Evolutionary conservation across 2,113 vertebrate species (phyloP).

Genomic region (Spheniscus mendiculus): DNA sequence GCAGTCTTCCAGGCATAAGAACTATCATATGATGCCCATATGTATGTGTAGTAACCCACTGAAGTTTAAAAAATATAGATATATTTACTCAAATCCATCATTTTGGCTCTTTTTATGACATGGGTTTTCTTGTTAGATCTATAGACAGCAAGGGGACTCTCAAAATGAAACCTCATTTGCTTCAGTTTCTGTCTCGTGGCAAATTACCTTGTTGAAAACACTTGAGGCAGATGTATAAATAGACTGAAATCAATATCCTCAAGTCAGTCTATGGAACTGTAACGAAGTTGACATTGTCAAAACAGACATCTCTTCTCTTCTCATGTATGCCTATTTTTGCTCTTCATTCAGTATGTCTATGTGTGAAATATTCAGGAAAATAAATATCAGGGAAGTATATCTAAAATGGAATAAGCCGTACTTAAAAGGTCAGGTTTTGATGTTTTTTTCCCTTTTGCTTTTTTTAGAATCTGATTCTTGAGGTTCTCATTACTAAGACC

Average conservation of each 20-base stretch:
- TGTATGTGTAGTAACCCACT: neutral
- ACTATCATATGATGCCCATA: neutral
- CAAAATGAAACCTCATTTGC: slow-evolving; percentile 54
- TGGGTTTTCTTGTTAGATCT: slow-evolving; percentile 5
- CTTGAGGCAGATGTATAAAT: slow-evolving; percentile 59
- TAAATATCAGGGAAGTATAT: slow-evolving; percentile 9
- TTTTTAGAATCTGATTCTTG: neutral
- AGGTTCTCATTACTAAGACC: neutral
- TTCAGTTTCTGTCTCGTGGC: slow-evolving; percentile 52
- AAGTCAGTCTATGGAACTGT: slow-evolving; percentile 17
- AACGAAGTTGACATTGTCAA: neutral
- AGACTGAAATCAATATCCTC: slow-evolving; percentile 57
- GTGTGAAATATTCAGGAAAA: slow-evolving; percentile 17
- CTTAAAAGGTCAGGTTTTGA: neutral
- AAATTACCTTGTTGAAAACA: slow-evolving; percentile 65
- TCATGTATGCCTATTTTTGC: neutral
- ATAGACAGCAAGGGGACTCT: slow-evolving; percentile 15
- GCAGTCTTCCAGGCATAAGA: neutral
- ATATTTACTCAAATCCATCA: neutral
- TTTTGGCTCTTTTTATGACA: neutral
- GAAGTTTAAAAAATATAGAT: neutral
- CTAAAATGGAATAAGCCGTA: neutral
- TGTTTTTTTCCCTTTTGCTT: slow-evolving; percentile 15
- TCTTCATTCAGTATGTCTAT: neutral
- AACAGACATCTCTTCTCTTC: neutral